These are phyloP conservation scores for Hetaerina americana DNA, from an alignment of 1,140 invertebrate genomes.

Conservation along the genomic window DNA sequence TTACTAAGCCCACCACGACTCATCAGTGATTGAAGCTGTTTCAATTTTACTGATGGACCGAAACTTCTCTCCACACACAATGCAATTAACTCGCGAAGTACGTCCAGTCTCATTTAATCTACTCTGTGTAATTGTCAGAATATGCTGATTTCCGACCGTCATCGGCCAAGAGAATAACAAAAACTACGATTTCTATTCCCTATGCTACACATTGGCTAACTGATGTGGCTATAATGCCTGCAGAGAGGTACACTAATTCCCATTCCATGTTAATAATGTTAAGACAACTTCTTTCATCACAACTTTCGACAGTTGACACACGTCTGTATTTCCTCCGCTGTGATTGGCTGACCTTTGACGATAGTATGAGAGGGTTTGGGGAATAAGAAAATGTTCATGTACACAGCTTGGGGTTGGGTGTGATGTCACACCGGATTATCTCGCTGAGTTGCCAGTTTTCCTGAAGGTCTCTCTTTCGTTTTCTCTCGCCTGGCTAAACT, in stretches of 20 bases:
- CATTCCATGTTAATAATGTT: background rate
- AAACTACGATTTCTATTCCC: background rate
- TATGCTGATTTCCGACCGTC: background rate
- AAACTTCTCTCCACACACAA: conserved; percentile 12
- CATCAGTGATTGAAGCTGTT: conserved; percentile 6
- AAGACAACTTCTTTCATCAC: background rate
- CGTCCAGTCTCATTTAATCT: conserved; percentile 2
- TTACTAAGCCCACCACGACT: conserved; percentile 2
- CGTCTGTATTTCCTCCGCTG: background rate
- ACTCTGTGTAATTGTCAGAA: background rate
- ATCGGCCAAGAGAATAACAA: background rate
- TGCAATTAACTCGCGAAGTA: conserved; percentile 12
- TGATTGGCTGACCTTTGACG: background rate
- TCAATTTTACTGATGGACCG: conserved; percentile 9
- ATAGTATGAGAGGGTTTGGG: background rate
- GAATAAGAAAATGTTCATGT: background rate
- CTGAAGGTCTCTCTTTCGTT: too few species aligned
- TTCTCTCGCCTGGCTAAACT: too few species aligned
- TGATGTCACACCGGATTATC: too few species aligned
- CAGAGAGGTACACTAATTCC: background rate
- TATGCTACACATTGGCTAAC: background rate
- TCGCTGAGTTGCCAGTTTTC: too few species aligned
- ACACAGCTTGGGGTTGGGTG: too few species aligned
- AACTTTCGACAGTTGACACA: background rate
- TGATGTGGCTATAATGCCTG: background rate